Evolutionary conservation across 2,113 vertebrate species (phyloP).

Genomic region (Laticauda laticaudata): DNA sequence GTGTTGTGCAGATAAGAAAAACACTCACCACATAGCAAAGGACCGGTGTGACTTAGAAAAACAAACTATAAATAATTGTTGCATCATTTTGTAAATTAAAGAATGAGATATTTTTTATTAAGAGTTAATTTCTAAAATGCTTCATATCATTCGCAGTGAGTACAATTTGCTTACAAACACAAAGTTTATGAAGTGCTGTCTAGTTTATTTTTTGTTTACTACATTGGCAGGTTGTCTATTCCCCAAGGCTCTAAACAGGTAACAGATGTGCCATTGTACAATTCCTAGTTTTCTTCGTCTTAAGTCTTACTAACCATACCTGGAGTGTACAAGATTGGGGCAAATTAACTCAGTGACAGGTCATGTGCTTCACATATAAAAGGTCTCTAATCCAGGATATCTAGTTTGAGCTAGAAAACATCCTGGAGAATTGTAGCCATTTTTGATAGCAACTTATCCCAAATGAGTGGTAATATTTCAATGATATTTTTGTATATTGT

Average conservation of each 20-base stretch:
- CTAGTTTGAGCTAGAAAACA: neutral
- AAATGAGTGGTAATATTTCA: neutral
- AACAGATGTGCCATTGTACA: neutral
- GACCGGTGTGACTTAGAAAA: neutral
- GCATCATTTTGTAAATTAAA: neutral
- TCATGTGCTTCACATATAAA: neutral
- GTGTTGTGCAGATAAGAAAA: neutral
- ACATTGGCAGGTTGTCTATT: neutral
- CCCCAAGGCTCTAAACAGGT: neutral
- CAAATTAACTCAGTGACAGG: neutral
- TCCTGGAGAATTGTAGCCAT: neutral
- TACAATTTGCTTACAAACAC: neutral
- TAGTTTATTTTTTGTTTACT: neutral
- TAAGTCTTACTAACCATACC: neutral
- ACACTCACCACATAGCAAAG: neutral
- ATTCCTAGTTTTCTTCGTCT: neutral
- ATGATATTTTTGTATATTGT: neutral
- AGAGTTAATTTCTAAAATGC: neutral
- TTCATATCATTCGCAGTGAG: neutral
- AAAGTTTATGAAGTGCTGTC: neutral
- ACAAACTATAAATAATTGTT: neutral
- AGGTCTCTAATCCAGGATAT: neutral
- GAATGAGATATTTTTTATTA: neutral
- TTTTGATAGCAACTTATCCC: neutral
- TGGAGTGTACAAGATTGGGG: neutral